Conservation (phyloP, 2,888 invertebrate species). For the Byasa hedistus region DNA sequence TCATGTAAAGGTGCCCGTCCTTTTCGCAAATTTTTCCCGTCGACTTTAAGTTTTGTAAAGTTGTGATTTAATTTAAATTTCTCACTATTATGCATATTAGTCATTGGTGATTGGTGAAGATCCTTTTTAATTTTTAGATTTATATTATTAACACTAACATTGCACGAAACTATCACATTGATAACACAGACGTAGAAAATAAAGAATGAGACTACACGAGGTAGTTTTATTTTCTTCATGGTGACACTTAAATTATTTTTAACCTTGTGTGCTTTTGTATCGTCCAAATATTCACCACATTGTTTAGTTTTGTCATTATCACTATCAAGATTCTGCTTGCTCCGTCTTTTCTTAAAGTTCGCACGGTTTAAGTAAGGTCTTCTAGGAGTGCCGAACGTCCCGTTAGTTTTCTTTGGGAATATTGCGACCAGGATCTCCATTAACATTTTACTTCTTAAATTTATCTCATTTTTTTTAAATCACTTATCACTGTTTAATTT, state of each 20-base stretch:
- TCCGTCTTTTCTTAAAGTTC: slow-evolving; percentile 52
- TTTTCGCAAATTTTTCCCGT: slow-evolving; percentile 48
- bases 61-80: slow-evolving; percentile 47
- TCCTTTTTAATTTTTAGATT: slow-evolving; percentile 51
- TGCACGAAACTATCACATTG: slow-evolving; percentile 76
- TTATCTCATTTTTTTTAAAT: slow-evolving; percentile 33
- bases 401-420: slow-evolving; percentile 53
- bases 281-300: slow-evolving; percentile 57
- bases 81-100: slow-evolving; percentile 43
- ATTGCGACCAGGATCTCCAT: slow-evolving; percentile 71
- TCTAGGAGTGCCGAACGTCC: slow-evolving; percentile 48
- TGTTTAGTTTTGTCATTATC: slow-evolving; percentile 41
- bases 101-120: slow-evolving; percentile 38
- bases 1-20: slow-evolving; percentile 48
- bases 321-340: slow-evolving; percentile 28
- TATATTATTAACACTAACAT: slow-evolving; percentile 69
- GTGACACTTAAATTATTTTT: slow-evolving; percentile 45
- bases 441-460: slow-evolving; percentile 62
- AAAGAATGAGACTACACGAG: slow-evolving; percentile 59
- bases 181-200: slow-evolving; percentile 65
- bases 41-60: slow-evolving; percentile 45
- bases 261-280: slow-evolving; percentile 71
- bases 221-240: slow-evolving; percentile 40
- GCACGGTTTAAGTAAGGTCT: slow-evolving; percentile 49
- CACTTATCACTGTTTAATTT: slow-evolving; percentile 2